phyloP scores from a whole-genome alignment of 1,140 invertebrate species.

The Monomorium pharaonis region DNA sequence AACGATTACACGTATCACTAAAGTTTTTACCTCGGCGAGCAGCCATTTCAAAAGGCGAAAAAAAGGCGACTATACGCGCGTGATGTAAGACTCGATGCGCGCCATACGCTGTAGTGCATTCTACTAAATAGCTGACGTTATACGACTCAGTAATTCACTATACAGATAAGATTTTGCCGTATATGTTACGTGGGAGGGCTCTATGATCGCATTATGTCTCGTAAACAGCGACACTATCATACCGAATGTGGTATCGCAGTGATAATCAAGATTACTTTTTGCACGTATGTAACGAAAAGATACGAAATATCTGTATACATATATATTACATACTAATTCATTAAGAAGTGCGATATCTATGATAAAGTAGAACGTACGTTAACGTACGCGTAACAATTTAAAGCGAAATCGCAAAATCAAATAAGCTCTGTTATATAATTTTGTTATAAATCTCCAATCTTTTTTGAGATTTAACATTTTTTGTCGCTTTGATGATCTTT shows the following conservation, averaged over 20 bases:
- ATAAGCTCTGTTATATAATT: not conserved
- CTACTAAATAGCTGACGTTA: conserved; percentile 23
- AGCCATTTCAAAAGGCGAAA: not conserved
- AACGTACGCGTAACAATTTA: not conserved
- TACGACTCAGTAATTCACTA: conserved; percentile 29
- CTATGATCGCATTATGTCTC: conserved; percentile 2
- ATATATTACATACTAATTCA: not conserved
- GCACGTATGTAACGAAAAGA: conserved; percentile 1
- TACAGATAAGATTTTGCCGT: conserved; percentile 40
- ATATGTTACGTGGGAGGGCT: conserved; percentile 40
- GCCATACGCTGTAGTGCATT: not conserved
- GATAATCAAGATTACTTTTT: conserved; percentile 41
- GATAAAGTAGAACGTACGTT: not conserved
- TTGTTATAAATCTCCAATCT: not conserved
- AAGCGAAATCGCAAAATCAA: not conserved
- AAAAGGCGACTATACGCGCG: too few species aligned
- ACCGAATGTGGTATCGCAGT: not conserved
- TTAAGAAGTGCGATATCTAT: not conserved
- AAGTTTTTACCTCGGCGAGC: not conserved
- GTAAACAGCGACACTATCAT: conserved; percentile 11
- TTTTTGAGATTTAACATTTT: not conserved
- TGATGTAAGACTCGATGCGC: not conserved
- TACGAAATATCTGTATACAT: not conserved
- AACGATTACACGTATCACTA: not conserved
- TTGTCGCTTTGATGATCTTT: too few species aligned